These are phyloP conservation scores for Sisor rabdophorus DNA, from an alignment of 2,113 vertebrate species.

Conservation along the genomic window DNA sequence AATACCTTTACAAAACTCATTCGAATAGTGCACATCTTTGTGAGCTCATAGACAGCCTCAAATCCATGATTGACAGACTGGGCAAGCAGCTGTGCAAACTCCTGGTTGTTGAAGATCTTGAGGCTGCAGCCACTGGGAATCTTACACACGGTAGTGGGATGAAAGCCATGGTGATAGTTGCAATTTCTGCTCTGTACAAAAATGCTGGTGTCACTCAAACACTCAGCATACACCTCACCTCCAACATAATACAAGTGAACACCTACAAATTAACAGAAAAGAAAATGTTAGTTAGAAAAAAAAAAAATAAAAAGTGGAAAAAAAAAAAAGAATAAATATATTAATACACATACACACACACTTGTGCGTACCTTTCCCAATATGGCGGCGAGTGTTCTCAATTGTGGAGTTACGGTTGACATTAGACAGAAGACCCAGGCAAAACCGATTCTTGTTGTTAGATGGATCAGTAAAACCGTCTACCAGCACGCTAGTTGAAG, in stretches of 20 bases:
- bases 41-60: constrained; percentile 94
- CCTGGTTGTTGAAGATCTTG: constrained; percentile 98
- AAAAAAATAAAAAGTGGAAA: background rate
- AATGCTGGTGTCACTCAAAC: constrained; percentile 96
- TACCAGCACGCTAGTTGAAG: constrained; percentile 91
- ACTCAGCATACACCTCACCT: constrained; percentile 94
- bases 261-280: constrained; percentile 65
- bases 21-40: constrained; percentile 98
- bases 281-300: background rate
- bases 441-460: constrained; percentile 97
- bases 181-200: constrained; percentile 98
- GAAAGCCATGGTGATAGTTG: constrained; percentile 95
- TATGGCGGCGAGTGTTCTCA: constrained; percentile 91
- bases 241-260: constrained; percentile 97
- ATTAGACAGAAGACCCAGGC: constrained; percentile 89
- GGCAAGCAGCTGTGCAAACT: constrained; percentile 93
- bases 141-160: constrained; percentile 96
- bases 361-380: constrained; percentile 83
- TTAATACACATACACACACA: background rate
- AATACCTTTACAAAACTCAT: constrained; percentile 97
- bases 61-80: constrained; percentile 97
- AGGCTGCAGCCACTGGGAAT: constrained; percentile 96
- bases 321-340: background rate
- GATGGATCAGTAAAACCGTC: constrained; percentile 96
- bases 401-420: constrained; percentile 97